Conservation (phyloP, 2,797 vertebrate genomes). For the Coreius guichenoti region DNA sequence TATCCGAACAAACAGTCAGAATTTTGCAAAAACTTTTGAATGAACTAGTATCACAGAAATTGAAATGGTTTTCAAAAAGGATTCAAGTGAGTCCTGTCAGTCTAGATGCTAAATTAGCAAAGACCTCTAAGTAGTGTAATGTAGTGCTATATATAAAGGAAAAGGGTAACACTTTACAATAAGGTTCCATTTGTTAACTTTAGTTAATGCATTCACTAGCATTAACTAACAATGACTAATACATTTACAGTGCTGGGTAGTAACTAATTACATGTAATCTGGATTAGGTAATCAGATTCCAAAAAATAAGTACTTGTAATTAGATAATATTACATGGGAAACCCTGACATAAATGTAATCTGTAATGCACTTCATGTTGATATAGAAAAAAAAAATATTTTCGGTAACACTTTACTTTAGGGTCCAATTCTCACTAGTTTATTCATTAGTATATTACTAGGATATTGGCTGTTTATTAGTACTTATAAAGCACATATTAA, state of each 20-base stretch:
- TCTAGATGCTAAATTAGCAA: conserved; percentile 9
- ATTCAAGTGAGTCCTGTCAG: background rate
- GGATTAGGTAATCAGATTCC: no score
- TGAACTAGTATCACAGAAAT: background rate
- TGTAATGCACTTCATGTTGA: background rate
- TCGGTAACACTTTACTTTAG: no score
- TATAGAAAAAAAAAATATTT: no score
- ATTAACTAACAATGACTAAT: background rate
- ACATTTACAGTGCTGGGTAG: background rate
- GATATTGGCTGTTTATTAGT: no score
- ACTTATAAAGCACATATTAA: no score
- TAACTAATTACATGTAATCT: background rate
- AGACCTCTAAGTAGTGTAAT: background rate
- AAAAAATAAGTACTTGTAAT: background rate
- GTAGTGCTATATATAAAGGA: background rate
- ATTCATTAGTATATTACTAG: no score
- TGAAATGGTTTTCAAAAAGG: background rate
- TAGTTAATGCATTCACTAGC: background rate
- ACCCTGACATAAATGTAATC: background rate
- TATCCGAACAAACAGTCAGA: background rate
- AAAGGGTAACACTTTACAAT: background rate
- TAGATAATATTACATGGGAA: background rate
- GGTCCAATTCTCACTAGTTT: no score
- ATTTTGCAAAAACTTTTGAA: background rate
- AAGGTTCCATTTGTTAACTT: conserved; percentile 1